Evolutionary conservation across 2,888 invertebrate species (phyloP).

Genomic region (Calephelis perditalis): DNA sequence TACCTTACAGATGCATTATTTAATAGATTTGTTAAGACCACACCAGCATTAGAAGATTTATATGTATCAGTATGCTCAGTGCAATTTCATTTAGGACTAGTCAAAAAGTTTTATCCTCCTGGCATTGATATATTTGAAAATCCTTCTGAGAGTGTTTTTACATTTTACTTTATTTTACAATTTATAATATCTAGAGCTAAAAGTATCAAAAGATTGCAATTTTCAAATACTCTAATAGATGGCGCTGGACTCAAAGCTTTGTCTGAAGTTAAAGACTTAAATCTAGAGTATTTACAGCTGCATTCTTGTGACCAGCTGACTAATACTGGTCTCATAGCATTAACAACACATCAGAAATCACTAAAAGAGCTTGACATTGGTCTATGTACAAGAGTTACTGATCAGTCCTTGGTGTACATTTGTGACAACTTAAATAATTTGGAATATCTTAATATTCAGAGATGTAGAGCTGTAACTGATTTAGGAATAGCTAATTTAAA

Average conservation of each 20-base stretch:
- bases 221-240: slow-evolving; percentile 84
- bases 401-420: slow-evolving; percentile 79
- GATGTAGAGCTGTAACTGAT: slow-evolving; percentile 82
- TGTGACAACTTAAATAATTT: slow-evolving; percentile 77
- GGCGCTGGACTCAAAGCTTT: slow-evolving; percentile 78
- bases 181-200: slow-evolving; percentile 74
- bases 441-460: slow-evolving; percentile 78
- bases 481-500: slow-evolving; percentile 74
- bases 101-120: slow-evolving; percentile 82
- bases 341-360: slow-evolving; percentile 75
- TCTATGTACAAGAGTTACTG: slow-evolving; percentile 81
- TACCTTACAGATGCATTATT: slow-evolving; percentile 87
- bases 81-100: slow-evolving; percentile 83
- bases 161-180: slow-evolving; percentile 81
- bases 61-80: slow-evolving; percentile 83
- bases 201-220: slow-evolving; percentile 78
- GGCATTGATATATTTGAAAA: slow-evolving; percentile 48
- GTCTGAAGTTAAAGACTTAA: slow-evolving; percentile 68
- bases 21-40: slow-evolving; percentile 79
- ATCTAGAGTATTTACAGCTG: slow-evolving; percentile 71
- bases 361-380: slow-evolving; percentile 81
- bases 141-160: slow-evolving; percentile 83
- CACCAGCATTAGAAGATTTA: slow-evolving; percentile 78
- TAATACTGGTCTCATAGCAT: slow-evolving; percentile 72
- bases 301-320: slow-evolving; percentile 81